Conservation (phyloP, 2,797 vertebrate species). For the Anguilla obscura region DNA sequence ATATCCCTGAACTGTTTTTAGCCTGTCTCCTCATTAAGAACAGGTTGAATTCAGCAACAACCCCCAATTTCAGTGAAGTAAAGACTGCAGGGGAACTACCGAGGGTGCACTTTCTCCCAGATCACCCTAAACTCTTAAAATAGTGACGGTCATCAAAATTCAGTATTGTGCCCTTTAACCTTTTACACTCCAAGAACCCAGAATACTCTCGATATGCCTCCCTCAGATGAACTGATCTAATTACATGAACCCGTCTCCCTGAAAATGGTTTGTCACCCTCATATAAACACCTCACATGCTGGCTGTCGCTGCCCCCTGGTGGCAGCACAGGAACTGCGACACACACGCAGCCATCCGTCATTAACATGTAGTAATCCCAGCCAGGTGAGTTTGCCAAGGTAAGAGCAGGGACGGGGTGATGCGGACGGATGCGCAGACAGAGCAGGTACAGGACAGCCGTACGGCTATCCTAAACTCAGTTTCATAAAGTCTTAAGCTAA, state of each 20-base stretch:
- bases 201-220: background rate
- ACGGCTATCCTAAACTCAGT: background rate
- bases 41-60: background rate
- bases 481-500: too few species aligned
- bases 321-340: background rate
- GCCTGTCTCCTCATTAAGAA: background rate
- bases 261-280: background rate
- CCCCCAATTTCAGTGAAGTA: background rate
- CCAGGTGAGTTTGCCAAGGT: background rate
- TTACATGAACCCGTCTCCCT: background rate
- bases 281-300: background rate
- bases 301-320: background rate
- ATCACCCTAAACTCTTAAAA: background rate
- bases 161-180: background rate
- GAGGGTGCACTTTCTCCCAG: background rate
- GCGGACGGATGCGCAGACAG: background rate
- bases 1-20: slow-evolving; percentile 14
- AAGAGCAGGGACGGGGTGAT: background rate
- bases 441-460: background rate
- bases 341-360: background rate
- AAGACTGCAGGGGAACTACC: background rate
- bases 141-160: background rate
- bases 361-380: background rate
- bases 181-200: background rate
- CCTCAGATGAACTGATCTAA: background rate